These are phyloP conservation scores for Terrapene triunguis DNA, from an alignment of 2,113 vertebrate genomes.

Conservation along the genomic window DNA sequence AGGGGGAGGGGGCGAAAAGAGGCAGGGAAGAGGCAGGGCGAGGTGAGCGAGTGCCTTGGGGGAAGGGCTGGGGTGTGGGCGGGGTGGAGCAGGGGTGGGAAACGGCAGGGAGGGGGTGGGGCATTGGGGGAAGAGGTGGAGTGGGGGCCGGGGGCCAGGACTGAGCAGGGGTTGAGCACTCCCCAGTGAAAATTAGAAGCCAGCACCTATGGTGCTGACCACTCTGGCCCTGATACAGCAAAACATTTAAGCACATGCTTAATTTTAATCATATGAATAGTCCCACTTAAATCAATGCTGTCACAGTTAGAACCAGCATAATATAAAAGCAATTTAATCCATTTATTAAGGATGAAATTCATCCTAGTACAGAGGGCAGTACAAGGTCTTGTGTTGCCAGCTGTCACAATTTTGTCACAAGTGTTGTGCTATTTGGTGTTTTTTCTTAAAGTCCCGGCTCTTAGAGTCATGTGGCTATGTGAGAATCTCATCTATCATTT, in stretches of 20 bases:
- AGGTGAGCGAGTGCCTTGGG: no score
- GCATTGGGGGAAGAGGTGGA: no score
- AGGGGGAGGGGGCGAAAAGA: no score
- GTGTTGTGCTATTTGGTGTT: neutral
- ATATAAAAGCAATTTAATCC: neutral
- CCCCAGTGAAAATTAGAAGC: no score
- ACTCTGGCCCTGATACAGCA: neutral
- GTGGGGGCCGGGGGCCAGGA: no score
- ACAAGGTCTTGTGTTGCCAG: fast-evolving
- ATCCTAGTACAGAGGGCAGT: fast-evolving
- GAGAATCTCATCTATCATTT: neutral
- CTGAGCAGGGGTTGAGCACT: no score
- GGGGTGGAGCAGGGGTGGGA: no score
- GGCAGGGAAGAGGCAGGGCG: no score
- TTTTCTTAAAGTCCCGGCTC: neutral
- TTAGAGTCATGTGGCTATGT: fast-evolving
- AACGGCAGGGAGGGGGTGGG: no score
- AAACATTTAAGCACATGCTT: neutral
- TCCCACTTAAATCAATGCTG: fast-evolving
- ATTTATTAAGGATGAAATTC: neutral
- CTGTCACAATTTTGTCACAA: neutral
- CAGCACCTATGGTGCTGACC: neutral
- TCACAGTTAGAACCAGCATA: fast-evolving
- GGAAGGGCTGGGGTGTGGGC: no score
- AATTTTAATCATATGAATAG: fast-evolving